These are phyloP conservation scores for Luehdorfia chinensis DNA, from an alignment of 1,140 invertebrate species.

Conservation along the genomic window DNA sequence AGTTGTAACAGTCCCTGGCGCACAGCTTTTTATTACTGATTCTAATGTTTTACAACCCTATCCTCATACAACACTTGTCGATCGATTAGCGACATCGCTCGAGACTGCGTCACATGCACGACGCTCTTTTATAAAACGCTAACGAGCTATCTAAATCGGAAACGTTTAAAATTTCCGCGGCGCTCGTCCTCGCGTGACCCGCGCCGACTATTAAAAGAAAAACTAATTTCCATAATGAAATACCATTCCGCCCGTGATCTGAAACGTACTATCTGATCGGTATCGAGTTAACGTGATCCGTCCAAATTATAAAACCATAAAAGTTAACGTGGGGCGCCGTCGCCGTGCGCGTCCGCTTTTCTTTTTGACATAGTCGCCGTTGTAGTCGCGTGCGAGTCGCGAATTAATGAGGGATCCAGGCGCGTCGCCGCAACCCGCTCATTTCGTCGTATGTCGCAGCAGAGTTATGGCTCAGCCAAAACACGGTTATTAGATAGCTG, in stretches of 20 bases:
- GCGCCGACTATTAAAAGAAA: conserved; percentile 64
- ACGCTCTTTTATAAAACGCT: too few relatives aligned
- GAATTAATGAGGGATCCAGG: conserved; percentile 66
- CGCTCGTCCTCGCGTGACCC: conserved; percentile 8
- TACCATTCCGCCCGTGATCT: conserved; percentile 49
- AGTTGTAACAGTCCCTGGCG: too few relatives aligned
- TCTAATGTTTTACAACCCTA: conserved; percentile 3
- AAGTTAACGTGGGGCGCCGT: conserved; percentile 58
- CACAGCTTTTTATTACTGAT: too few relatives aligned
- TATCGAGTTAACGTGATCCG: conserved; percentile 67
- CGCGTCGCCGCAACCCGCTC: conserved; percentile 60
- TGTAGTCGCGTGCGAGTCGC: conserved; percentile 63
- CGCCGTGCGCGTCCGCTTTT: conserved; percentile 55
- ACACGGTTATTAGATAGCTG: conserved; percentile 69
- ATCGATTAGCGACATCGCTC: conserved; percentile 52
- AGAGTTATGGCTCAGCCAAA: conserved; percentile 49
- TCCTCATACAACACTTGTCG: conserved; percentile 50
- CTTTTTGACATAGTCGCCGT: too few relatives aligned
- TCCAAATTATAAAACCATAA: conserved; percentile 67
- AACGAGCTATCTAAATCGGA: too few relatives aligned
- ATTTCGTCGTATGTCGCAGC: conserved; percentile 53
- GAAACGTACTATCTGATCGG: conserved; percentile 45
- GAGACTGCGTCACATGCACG: conserved; percentile 7
- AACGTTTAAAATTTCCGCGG: too few relatives aligned
- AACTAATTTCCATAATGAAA: conserved; percentile 72